A percentile compares a stretch with the other conserved stretches of the same genome.
phyloP scores from a whole-genome alignment of 2,113 vertebrate genomes.

The Gymnocephalus cernua region DNA sequence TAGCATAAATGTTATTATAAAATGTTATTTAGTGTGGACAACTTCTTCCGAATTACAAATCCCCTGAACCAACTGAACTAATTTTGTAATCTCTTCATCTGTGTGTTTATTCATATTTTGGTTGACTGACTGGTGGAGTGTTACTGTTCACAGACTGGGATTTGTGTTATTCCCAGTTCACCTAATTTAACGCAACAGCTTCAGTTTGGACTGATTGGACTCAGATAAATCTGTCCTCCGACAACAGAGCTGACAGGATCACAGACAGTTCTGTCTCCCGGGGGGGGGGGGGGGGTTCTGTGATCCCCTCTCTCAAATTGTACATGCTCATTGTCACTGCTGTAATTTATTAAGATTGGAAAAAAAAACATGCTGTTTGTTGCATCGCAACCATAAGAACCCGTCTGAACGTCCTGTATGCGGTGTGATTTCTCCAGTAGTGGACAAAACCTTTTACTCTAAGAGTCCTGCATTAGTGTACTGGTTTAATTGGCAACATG shows the following conservation, averaged over 20 bases:
- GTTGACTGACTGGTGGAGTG: constrained; percentile 1
- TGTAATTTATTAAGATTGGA: not conserved
- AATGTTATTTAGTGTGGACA: too few relatives aligned
- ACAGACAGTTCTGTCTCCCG: not conserved
- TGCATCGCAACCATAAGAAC: not conserved
- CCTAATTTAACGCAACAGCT: constrained; percentile 35
- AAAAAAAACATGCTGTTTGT: not conserved
- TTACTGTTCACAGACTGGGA: constrained; percentile 28
- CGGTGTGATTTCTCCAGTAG: not conserved
- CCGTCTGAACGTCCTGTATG: not conserved
- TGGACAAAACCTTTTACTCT: not conserved
- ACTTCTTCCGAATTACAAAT: not conserved
- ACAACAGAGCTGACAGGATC: constrained; percentile 12
- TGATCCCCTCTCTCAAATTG: not conserved
- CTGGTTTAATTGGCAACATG: too few relatives aligned
- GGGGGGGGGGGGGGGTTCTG: too few relatives aligned
- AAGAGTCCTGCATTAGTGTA: too few relatives aligned
- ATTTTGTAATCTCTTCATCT: not conserved
- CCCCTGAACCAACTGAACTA: not conserved
- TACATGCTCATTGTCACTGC: not conserved
- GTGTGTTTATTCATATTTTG: constrained; percentile 9
- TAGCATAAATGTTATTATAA: too few relatives aligned
- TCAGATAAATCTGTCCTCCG: constrained; percentile 2
- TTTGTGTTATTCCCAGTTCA: constrained; percentile 35
- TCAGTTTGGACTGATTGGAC: constrained; percentile 23